Percentiles rank a stretch among this genome's conserved stretches.
These are phyloP conservation scores for Andrena fulva DNA, from an alignment of 2,888 invertebrate species.

Conservation along the genomic window DNA sequence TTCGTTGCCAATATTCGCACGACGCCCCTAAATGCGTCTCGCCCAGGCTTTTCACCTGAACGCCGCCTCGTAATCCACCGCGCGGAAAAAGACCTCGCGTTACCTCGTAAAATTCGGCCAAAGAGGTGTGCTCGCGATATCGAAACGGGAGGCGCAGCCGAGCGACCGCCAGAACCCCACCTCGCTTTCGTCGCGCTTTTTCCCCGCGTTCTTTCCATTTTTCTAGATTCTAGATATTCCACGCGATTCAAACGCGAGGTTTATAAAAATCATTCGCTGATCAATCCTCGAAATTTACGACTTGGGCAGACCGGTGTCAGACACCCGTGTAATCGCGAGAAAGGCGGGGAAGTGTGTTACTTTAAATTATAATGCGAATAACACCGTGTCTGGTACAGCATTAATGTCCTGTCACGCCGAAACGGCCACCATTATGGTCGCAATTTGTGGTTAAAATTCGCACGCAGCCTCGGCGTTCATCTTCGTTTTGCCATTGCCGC, in stretches of 20 bases:
- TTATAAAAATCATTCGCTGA: not conserved
- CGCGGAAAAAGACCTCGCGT: slow-evolving; percentile 23
- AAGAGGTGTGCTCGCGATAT: not conserved
- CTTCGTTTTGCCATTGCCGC: slow-evolving; percentile 51
- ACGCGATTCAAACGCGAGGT: not conserved
- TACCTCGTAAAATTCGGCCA: slow-evolving; percentile 4
- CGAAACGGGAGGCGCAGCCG: not conserved
- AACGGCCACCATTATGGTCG: slow-evolving; percentile 52
- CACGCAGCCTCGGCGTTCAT: slow-evolving; percentile 44
- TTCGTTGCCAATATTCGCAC: slow-evolving; percentile 53
- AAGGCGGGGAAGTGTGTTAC: slow-evolving; percentile 31
- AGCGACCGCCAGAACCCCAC: not conserved
- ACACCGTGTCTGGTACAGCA: slow-evolving; percentile 41
- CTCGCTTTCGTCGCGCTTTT: not conserved
- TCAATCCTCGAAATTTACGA: no score
- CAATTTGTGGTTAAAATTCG: slow-evolving; percentile 58
- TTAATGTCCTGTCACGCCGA: slow-evolving; percentile 45
- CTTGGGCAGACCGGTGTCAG: not conserved
- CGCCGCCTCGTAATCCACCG: slow-evolving; percentile 52
- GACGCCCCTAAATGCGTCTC: slow-evolving; percentile 31
- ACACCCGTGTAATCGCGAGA: slow-evolving; percentile 7
- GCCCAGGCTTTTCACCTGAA: slow-evolving; percentile 50
- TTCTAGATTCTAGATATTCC: no score
- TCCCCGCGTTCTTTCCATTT: not conserved
- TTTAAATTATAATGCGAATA: slow-evolving; percentile 41